Percentiles rank a stretch among this genome's conserved stretches.
These are phyloP conservation scores for Scaptodrosophila lebanonensis DNA, from an alignment of 1,140 invertebrate species.

Conservation along the genomic window DNA sequence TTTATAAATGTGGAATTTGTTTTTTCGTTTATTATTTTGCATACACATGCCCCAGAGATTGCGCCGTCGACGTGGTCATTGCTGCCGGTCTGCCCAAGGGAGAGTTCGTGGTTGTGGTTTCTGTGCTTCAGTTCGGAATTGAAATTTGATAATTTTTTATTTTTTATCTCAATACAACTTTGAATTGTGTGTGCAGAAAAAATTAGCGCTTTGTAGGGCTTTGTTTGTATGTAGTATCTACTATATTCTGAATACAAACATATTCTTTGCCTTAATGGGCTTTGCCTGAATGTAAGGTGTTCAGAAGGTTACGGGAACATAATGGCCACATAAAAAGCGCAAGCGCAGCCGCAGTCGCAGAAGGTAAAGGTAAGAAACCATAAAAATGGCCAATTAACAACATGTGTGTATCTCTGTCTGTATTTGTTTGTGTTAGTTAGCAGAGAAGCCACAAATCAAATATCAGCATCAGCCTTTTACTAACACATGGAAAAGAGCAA, in stretches of 20 bases:
- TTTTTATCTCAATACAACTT: slow-evolving; percentile 26
- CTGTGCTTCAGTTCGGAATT: slow-evolving; percentile 40
- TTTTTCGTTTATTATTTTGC: slow-evolving; percentile 24
- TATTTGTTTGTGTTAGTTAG: slow-evolving; percentile 12
- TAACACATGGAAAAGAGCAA: slow-evolving; percentile 17
- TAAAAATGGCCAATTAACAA: slow-evolving; percentile 75
- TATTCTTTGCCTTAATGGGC: slow-evolving; percentile 9
- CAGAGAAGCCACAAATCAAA: slow-evolving; percentile 66
- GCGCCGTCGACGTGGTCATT: slow-evolving; percentile 6
- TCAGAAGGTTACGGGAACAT: too few species aligned
- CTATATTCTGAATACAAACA: too few species aligned
- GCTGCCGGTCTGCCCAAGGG: slow-evolving; percentile 40
- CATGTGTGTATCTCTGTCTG: slow-evolving; percentile 23
- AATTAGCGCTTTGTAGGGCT: too few species aligned
- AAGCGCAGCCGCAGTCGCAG: too few species aligned
- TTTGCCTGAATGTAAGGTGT: slow-evolving; percentile 44
- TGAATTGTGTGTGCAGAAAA: slow-evolving; percentile 35
- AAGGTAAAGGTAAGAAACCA: slow-evolving; percentile 65
- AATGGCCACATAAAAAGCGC: too few species aligned
- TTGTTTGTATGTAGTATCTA: too few species aligned
- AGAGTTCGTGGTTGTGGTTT: slow-evolving; percentile 22
- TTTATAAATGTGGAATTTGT: slow-evolving; percentile 30
- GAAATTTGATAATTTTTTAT: slow-evolving; percentile 33
- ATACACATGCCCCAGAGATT: slow-evolving; percentile 27
- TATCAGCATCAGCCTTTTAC: slow-evolving; percentile 8